Base-by-base conservation (phyloP, 2,888 invertebrate species). In the Brachynemurus nebulosus region DNA sequence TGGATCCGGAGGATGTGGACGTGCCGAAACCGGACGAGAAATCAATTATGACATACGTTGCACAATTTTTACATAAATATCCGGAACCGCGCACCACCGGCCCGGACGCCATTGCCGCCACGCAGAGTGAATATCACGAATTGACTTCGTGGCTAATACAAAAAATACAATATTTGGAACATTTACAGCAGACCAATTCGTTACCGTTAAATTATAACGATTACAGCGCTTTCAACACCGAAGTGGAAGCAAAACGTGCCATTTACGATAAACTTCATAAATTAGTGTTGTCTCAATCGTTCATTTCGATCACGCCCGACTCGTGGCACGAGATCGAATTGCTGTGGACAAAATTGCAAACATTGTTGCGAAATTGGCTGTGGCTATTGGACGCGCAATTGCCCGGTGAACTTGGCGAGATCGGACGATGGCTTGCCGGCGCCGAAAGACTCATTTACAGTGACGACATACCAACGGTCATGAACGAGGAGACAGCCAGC, bases 1-100 rank as follows among this genome's bases (percentile, higher is more conserved):
- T 96, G 44, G 96, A 96, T 62, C 88, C 95, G 3, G 95, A 95
- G 68, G 93, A 93, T 65, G 92, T 93, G 41, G 93, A 95, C 63
- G 92, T 93, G 19, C 82, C 86, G 20, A 88, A 89, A 61, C 96
- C 96, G 4, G 96, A 96, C 64, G 96, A 96, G 64, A 86, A 90
- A 66, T 93, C 92, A 49, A 90, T 96, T 56, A 96, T 96, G 95
- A 96, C 96, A 21, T 96, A 96, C 64, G 93, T 96, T 49, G 93
- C 96, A 33, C 95, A 96, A 70, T 96, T 96, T 68, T 72, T 96
- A 59, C 92, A 95, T 64, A 91, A 92, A 68, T 89, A 88, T 67
- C 88, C 88, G 38, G 88, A 89, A 69, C 86, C 88, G 41, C 84
- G 80, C 67, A 79, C 78, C 52, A 76, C 78, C 48, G 78, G 77